Percentiles rank a stretch among this genome's conserved stretches.
Conservation (phyloP, 2,888 invertebrate genomes). For the Acanthopleura granulata region DNA sequence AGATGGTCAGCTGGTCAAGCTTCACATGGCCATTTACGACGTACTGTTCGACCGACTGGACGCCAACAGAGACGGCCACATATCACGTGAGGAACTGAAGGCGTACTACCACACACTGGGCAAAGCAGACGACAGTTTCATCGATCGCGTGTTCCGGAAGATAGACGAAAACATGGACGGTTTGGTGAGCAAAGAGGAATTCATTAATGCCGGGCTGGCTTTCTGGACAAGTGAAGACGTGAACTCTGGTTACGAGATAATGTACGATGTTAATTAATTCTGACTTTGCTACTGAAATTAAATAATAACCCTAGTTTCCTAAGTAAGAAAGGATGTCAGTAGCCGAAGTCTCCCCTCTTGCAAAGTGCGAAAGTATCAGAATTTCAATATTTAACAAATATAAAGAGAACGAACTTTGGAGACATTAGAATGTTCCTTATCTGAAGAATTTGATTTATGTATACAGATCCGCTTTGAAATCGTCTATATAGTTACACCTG, state of each 20-base stretch:
- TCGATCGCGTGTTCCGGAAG: not conserved
- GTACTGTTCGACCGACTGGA: not conserved
- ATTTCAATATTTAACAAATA: no score
- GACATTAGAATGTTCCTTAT: no score
- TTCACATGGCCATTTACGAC: not conserved
- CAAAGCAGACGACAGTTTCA: not conserved
- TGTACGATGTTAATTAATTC: no score
- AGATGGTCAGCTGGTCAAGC: not conserved
- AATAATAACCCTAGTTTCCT: no score
- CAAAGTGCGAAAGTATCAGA: no score
- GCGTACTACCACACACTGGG: not conserved
- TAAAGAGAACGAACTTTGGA: no score
- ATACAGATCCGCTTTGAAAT: no score
- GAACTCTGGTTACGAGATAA: not conserved
- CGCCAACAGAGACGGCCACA: not conserved
- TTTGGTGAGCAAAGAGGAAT: not conserved
- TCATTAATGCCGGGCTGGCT: not conserved
- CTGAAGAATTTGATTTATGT: no score
- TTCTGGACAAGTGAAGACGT: not conserved
- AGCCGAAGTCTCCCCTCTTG: no score
- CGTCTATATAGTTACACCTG: no score
- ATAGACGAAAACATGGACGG: not conserved
- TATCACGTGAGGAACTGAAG: not conserved
- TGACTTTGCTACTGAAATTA: no score
- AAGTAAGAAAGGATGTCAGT: no score